Evolutionary conservation across 2,113 vertebrate species (phyloP).

Genomic region (Cephalopholis sonnerati): DNA sequence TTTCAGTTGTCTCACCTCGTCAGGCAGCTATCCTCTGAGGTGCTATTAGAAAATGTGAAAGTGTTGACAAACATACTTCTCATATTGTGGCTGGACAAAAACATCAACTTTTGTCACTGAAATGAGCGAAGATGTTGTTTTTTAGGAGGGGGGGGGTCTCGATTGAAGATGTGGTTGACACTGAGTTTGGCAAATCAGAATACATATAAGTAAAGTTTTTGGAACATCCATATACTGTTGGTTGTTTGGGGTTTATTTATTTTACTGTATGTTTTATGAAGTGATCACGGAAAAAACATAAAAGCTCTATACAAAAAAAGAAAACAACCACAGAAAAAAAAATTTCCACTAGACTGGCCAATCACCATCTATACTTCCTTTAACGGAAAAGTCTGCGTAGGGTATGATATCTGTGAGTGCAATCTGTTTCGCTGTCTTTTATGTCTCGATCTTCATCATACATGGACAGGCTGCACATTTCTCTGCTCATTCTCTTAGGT

Average conservation of each 20-base stretch:
- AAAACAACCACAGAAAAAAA: constrained; percentile 18
- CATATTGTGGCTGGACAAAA: background rate
- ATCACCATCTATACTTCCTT: constrained; percentile 24
- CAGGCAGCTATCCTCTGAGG: background rate
- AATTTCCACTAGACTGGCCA: constrained; percentile 34
- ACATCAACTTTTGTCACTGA: background rate
- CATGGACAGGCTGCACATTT: constrained; percentile 4
- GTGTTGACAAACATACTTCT: background rate
- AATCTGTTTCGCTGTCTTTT: background rate
- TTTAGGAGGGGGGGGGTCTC: background rate
- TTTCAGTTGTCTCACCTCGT: background rate
- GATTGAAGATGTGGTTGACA: background rate
- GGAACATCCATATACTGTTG: background rate
- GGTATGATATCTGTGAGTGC: background rate
- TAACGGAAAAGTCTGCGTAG: background rate
- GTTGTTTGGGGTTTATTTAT: background rate
- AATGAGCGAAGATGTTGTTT: too few relatives aligned
- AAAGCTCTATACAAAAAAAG: background rate
- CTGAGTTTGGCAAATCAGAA: background rate
- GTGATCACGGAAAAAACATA: background rate
- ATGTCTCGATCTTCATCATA: background rate
- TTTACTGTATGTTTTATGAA: background rate
- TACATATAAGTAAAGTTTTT: background rate
- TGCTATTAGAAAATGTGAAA: background rate
- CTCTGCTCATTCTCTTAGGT: constrained; percentile 28